Evolutionary conservation across 2,888 invertebrate genomes (phyloP).

Genomic region (Apomyelois bistriatella): DNA sequence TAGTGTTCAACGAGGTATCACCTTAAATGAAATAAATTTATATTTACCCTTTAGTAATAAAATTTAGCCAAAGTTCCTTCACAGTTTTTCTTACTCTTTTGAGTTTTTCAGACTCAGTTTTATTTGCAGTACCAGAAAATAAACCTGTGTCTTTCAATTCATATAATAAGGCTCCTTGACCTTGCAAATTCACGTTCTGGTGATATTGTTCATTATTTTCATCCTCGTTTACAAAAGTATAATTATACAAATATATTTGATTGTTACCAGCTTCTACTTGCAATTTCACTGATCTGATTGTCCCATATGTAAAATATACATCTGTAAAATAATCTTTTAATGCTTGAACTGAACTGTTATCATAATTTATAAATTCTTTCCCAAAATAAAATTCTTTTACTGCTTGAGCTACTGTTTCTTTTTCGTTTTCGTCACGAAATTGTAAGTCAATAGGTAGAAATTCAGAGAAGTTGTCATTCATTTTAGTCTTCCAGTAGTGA

Average conservation of each 20-base stretch:
- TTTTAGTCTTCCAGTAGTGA: conserved; percentile 34
- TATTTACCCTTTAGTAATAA: conserved; percentile 36
- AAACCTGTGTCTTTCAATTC: not conserved
- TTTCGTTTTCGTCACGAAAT: conserved; percentile 32
- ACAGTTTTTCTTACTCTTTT: conserved; percentile 28
- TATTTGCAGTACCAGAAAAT: conserved; percentile 15
- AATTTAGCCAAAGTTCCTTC: conserved; percentile 43
- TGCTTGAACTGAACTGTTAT: conserved; percentile 23
- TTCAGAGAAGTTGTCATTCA: conserved; percentile 50
- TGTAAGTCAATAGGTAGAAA: conserved; percentile 48
- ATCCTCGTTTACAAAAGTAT: conserved; percentile 31
- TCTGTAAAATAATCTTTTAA: conserved; percentile 40
- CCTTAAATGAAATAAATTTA: too few species aligned
- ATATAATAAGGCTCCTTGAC: conserved; percentile 17
- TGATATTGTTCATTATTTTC: not conserved
- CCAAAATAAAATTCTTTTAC: conserved; percentile 42
- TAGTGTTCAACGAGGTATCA: too few species aligned
- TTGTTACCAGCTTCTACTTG: conserved; percentile 32
- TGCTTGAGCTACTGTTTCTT: conserved; percentile 29
- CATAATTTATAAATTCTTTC: conserved; percentile 25
- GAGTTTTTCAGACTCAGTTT: conserved; percentile 25
- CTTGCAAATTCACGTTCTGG: conserved; percentile 20
- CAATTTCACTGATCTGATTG: conserved; percentile 29
- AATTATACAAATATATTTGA: conserved; percentile 38
- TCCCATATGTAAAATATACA: conserved; percentile 28